Conservation (phyloP, 2,888 invertebrate genomes). For the Lasioglossum zephyrum region DNA sequence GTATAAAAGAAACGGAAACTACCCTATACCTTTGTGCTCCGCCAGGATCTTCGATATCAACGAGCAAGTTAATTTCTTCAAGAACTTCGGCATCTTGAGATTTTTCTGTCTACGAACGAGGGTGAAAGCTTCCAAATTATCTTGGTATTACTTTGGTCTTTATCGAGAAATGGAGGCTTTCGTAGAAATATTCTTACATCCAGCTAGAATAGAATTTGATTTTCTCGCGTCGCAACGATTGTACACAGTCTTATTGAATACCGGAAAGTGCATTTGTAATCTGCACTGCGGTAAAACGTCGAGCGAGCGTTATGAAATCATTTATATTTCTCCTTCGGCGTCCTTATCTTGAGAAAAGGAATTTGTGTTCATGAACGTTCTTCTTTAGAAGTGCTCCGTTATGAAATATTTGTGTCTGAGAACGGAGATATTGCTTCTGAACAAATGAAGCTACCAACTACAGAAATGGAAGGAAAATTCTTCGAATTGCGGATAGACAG, state of each 20-base stretch:
- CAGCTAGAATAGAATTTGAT: too few species aligned
- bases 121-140: neutral
- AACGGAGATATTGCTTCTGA: neutral
- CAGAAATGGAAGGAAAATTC: neutral
- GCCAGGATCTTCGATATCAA: neutral
- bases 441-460: neutral
- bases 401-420: constrained; percentile 8
- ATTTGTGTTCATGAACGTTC: neutral
- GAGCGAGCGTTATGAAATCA: constrained; percentile 1
- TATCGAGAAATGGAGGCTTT: neutral
- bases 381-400: neutral
- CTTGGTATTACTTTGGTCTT: too few species aligned
- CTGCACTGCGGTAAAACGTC: neutral
- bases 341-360: neutral
- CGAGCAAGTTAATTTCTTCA: neutral
- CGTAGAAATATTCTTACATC: too few species aligned
- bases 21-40: neutral
- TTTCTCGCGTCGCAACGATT: too few species aligned
- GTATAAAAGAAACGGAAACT: constrained; percentile 6
- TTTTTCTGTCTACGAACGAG: neutral
- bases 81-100: neutral
- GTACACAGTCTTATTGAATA: neutral
- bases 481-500: neutral
- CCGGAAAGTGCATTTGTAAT: neutral
- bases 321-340: neutral